phyloP scores from a whole-genome alignment of 2,113 vertebrate species.

The Nesogale talazaci region DNA sequence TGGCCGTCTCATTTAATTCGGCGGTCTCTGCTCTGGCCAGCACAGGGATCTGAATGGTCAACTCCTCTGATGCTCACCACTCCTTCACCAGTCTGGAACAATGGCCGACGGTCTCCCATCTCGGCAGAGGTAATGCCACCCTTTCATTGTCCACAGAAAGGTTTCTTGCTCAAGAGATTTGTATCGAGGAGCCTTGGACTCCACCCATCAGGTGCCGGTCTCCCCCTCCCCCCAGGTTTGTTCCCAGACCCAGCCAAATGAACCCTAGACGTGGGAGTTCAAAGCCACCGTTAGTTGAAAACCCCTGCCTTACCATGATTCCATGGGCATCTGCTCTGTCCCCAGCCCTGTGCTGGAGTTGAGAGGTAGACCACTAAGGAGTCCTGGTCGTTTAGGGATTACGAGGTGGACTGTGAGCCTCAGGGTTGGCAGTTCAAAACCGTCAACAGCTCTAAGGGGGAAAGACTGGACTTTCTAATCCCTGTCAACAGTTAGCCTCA shows the following conservation, averaged over 20 bases:
- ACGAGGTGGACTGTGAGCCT: no score
- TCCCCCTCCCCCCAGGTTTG: neutral
- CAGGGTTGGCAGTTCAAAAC: no score
- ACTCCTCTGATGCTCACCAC: neutral
- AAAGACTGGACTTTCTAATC: no score
- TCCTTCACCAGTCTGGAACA: neutral
- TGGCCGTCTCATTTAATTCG: conserved; percentile 42
- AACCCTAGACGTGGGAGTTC: neutral
- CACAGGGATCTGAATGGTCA: neutral
- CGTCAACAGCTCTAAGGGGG: no score
- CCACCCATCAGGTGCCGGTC: neutral
- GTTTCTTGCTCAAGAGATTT: neutral
- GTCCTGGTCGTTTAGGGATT: no score
- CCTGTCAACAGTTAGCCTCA: no score
- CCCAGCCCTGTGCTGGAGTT: neutral
- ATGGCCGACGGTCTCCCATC: neutral
- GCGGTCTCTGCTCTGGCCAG: neutral
- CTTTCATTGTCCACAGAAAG: neutral
- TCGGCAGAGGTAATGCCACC: neutral
- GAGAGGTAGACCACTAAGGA: neutral
- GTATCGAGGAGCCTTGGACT: neutral
- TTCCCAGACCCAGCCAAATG: neutral
- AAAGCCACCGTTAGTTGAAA: neutral
- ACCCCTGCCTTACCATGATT: neutral
- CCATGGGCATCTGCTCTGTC: neutral